Evolutionary conservation across 2,888 invertebrate genomes (phyloP).

Genomic region (Agrenia bidenticulata): DNA sequence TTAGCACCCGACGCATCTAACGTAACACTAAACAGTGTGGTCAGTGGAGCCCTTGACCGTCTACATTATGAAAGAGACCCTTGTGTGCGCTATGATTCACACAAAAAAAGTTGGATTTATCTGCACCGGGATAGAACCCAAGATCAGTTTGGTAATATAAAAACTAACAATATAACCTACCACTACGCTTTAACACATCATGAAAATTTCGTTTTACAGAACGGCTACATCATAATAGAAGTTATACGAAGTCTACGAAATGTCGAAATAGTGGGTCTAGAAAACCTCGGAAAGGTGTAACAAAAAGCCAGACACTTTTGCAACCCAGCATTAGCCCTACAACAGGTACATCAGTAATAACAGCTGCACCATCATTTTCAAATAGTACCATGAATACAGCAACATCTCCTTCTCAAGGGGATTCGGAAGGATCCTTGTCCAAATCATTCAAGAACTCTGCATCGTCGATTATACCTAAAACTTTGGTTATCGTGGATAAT

Average conservation of each 20-base stretch:
- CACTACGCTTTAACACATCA: too few species aligned
- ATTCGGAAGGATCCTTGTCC: background rate
- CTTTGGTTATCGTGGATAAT: too few species aligned
- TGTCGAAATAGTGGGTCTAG: slow-evolving; percentile 45
- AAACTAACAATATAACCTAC: too few species aligned
- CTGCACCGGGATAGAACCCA: slow-evolving; percentile 72
- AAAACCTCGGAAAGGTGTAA: slow-evolving; percentile 43
- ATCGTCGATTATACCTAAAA: too few species aligned
- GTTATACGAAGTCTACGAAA: slow-evolving; percentile 53
- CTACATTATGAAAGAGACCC: slow-evolving; percentile 82
- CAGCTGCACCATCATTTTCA: background rate
- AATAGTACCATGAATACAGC: background rate
- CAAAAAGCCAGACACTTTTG: slow-evolving; percentile 9
- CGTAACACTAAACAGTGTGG: slow-evolving; percentile 75
- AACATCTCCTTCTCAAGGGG: background rate
- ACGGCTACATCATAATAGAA: slow-evolving; percentile 52
- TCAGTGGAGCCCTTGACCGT: slow-evolving; percentile 86
- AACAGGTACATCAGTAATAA: background rate
- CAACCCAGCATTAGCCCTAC: background rate
- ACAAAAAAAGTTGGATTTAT: slow-evolving; percentile 94
- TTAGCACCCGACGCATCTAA: slow-evolving; percentile 59
- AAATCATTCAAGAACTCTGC: too few species aligned
- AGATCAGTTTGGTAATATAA: slow-evolving; percentile 66
- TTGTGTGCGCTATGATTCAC: slow-evolving; percentile 88
- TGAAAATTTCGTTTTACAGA: too few species aligned